Percentiles rank a stretch among this genome's conserved stretches.
Evolutionary conservation across 1,140 invertebrate genomes (phyloP).

Genomic region (Babylonia areolata): DNA sequence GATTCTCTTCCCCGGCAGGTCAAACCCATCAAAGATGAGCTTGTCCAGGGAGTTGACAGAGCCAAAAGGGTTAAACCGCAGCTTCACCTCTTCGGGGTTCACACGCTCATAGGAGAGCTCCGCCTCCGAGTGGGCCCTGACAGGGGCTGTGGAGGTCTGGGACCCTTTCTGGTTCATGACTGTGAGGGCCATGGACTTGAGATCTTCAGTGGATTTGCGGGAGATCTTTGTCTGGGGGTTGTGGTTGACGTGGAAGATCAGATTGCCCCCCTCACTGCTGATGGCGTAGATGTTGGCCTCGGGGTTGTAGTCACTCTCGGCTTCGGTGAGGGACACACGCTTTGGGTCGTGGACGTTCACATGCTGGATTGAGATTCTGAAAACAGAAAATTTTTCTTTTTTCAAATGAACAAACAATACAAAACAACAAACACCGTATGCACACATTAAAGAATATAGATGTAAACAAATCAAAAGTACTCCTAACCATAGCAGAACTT

Average conservation of each 20-base stretch:
- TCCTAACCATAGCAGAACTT: too few relatives aligned
- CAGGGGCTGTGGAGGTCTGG: constrained; percentile 53
- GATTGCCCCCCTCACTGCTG: constrained; percentile 90
- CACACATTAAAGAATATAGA: too few relatives aligned
- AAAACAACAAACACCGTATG: too few relatives aligned
- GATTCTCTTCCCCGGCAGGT: constrained; percentile 46
- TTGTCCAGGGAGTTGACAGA: constrained; percentile 70
- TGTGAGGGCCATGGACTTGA: constrained; percentile 69
- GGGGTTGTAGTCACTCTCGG: constrained; percentile 61
- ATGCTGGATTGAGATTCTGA: constrained; percentile 87
- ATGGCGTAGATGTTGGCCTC: constrained; percentile 88
- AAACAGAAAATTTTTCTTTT: constrained; percentile 41
- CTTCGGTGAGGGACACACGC: constrained; percentile 73
- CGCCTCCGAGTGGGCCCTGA: constrained; percentile 58
- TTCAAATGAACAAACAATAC: too few relatives aligned
- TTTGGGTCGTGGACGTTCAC: constrained; percentile 86
- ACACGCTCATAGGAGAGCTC: constrained; percentile 72
- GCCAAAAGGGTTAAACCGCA: constrained; percentile 74
- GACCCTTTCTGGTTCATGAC: constrained; percentile 64
- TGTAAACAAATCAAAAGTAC: too few relatives aligned
- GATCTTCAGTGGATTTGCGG: constrained; percentile 62
- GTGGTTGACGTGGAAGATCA: constrained; percentile 87
- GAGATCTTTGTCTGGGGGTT: constrained; percentile 48
- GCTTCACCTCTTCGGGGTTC: constrained; percentile 67
- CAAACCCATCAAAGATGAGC: constrained; percentile 68